Percentiles rank a stretch among this genome's conserved stretches.
phyloP scores from a whole-genome alignment of 2,888 invertebrate genomes.

The Neuroscelio doddi region DNA sequence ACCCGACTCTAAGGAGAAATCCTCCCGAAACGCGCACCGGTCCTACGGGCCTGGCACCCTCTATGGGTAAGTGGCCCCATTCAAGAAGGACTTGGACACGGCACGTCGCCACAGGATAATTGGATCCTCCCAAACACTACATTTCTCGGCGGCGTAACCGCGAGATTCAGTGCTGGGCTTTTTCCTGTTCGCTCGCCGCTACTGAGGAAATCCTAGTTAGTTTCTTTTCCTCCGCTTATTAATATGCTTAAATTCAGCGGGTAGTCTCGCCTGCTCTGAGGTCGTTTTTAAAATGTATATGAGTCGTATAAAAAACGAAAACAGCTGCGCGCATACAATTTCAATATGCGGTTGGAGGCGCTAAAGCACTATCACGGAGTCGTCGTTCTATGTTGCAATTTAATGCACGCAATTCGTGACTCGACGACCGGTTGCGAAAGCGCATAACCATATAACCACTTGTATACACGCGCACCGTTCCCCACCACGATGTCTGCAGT shows the following conservation, averaged over 20 bases:
- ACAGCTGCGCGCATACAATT: background rate
- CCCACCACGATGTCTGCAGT: too few species aligned
- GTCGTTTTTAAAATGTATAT: conserved; percentile 56
- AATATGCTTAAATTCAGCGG: conserved; percentile 76
- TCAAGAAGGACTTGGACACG: conserved; percentile 74
- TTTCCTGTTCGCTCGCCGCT: too few species aligned
- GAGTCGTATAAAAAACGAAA: background rate
- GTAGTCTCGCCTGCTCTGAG: conserved; percentile 72
- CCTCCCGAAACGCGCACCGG: conserved; percentile 74
- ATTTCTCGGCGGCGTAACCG: too few species aligned
- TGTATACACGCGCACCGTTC: too few species aligned
- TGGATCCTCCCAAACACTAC: conserved; percentile 72
- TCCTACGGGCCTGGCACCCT: conserved; percentile 76
- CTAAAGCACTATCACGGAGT: background rate
- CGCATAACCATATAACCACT: too few species aligned
- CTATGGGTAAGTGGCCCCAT: conserved; percentile 73
- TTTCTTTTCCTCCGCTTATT: too few species aligned
- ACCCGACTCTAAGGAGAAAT: conserved; percentile 74
- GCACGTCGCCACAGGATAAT: conserved; percentile 57
- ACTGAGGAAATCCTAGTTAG: too few species aligned
- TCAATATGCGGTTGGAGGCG: background rate
- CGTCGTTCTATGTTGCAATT: background rate
- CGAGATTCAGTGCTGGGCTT: conserved; percentile 77
- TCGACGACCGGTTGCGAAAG: conserved; percentile 1
- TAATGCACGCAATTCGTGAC: background rate